Evolutionary conservation across 1,140 invertebrate species (phyloP), one percentile per base, ranked within the genome.

Genomic region (Microplitis mediator): DNA sequence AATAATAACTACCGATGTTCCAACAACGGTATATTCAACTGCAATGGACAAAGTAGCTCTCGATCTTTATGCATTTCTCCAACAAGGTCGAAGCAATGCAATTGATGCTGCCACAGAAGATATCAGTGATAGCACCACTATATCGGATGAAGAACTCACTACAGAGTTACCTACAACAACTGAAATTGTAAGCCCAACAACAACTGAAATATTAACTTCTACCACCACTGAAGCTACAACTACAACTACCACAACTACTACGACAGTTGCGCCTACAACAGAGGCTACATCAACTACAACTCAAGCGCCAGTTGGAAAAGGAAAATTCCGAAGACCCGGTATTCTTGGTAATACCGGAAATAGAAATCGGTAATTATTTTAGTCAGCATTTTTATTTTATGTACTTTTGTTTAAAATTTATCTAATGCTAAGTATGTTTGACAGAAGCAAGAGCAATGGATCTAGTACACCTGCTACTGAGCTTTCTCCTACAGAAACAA

Each of bases 21-120:
- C 90, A 3, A 90, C 89, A 1, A 91, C 91, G 76, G 79, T 83
- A 69, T 81, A 83, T 71, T 79, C 84, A 0, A 89, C 90, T 3
- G 88, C 89, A 0, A 94, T 94, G 92, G 92, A 94, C 77, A 94
- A 95, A 85, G 93, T 93, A 0, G 93, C 93, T 11, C 85, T 94
- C 13, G 93, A 95, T 78, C 83, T 95, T 14, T 95, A 95, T 75
- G 93, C 93, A 0, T 92, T 93, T 75, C 85, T 93, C 11, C 87
- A 88, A 52, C 89, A 90, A 77, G 92, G 92, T n/a, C 92, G 92
- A 54, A 93, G 90, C 75, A 93, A 93, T 77, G 84, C 93, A 32
- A 91, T 92, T 50, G 86, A 86, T 14, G 80, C 76, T 35, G 82
- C 86, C 50, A 64, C 75, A 32, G 77, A 81, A 9, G 77, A 79